Conservation (phyloP, 2,888 invertebrate genomes). For the Hyposoter didymator region DNA sequence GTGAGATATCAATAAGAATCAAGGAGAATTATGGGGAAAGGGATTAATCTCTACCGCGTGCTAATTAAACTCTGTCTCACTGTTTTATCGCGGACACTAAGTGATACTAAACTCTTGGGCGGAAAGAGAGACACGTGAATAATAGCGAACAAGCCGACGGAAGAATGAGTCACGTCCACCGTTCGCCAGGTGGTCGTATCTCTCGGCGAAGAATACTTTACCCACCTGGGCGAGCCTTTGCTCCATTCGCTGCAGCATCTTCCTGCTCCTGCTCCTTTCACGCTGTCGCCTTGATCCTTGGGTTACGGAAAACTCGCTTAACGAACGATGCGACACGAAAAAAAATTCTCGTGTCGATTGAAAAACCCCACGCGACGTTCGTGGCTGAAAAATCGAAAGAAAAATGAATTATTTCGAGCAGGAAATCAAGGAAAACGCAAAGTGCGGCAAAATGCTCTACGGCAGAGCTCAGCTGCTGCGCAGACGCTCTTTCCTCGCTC, state of each 20-base stretch:
- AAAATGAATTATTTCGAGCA: constrained; percentile 5
- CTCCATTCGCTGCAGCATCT: constrained; percentile 61
- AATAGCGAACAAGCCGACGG: constrained; percentile 71
- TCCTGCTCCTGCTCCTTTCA: too few species aligned
- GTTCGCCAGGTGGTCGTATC: constrained; percentile 78
- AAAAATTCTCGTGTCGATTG: too few species aligned
- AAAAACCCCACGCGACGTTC: too few species aligned
- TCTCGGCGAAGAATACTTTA: constrained; percentile 67
- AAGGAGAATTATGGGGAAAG: neutral
- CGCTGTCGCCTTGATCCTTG: neutral
- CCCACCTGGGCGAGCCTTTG: constrained; percentile 65
- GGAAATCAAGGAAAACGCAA: constrained; percentile 46
- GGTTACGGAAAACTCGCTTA: neutral
- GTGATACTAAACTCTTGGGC: constrained; percentile 19
- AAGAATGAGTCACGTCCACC: constrained; percentile 77
- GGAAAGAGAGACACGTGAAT: constrained; percentile 35
- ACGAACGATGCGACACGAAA: neutral
- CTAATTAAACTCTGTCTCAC: constrained; percentile 59
- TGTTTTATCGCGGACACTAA: constrained; percentile 54
- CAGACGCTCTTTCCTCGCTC: constrained; percentile 16
- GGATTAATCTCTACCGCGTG: constrained; percentile 45
- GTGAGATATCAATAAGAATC: neutral
- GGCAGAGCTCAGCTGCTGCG: constrained; percentile 22
- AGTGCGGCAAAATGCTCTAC: constrained; percentile 34
- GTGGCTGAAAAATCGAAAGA: neutral